Evolutionary conservation across 2,113 vertebrate genomes (phyloP).

Genomic region (Geococcyx californianus): DNA sequence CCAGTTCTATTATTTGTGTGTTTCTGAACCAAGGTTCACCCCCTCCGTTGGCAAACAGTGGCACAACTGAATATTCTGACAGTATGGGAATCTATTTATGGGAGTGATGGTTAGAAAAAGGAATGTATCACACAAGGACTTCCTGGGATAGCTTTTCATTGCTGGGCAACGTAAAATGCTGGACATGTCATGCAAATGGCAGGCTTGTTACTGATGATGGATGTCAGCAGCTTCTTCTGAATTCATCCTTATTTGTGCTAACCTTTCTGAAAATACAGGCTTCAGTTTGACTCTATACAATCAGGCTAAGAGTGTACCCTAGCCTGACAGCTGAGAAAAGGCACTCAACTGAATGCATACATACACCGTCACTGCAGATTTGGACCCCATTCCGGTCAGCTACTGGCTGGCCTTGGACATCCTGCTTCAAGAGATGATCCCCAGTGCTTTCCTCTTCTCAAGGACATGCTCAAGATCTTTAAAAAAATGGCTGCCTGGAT

Average conservation of each 20-base stretch:
- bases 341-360: background rate
- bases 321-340: background rate
- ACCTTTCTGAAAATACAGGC: background rate
- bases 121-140: background rate
- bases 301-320: background rate
- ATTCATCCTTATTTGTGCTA: background rate
- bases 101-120: background rate
- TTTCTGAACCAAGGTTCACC: background rate
- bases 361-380: slow-evolving; percentile 53
- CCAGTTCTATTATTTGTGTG: background rate
- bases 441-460: slow-evolving; percentile 64
- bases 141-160: background rate
- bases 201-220: background rate
- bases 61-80: background rate
- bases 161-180: background rate
- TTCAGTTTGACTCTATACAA: background rate
- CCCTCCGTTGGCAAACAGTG: background rate
- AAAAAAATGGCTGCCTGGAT: slow-evolving; percentile 36
- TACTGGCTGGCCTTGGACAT: slow-evolving; percentile 22
- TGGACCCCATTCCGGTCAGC: slow-evolving; percentile 34
- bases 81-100: background rate
- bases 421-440: slow-evolving; percentile 61
- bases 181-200: background rate
- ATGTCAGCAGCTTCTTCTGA: background rate
- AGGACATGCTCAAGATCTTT: slow-evolving; percentile 56